phyloP scores from a whole-genome alignment of 2,888 invertebrate species.

The Megaustenia siamemsis region DNA sequence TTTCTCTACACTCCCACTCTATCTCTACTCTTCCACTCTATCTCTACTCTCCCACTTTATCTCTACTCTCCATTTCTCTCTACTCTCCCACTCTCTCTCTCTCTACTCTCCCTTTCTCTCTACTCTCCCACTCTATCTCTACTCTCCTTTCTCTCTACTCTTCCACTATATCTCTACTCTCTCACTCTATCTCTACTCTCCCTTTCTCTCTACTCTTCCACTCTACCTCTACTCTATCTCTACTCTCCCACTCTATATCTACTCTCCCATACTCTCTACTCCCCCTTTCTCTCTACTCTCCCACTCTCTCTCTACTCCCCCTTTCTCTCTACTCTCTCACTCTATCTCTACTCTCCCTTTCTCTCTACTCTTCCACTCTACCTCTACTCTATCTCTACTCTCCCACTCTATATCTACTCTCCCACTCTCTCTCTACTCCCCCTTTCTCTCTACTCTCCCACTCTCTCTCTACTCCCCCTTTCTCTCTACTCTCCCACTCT shows the following conservation, averaged over 20 bases:
- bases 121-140: background rate
- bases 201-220: background rate
- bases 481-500: too few species aligned
- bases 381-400: background rate
- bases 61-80: background rate
- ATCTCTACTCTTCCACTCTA: background rate
- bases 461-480: background rate
- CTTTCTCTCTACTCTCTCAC: too few species aligned
- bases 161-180: background rate
- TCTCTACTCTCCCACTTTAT: background rate
- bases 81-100: background rate
- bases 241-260: too few species aligned
- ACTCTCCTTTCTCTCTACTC: background rate
- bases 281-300: too few species aligned
- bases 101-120: background rate
- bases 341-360: too few species aligned
- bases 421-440: background rate
- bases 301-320: too few species aligned
- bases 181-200: background rate
- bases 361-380: background rate
- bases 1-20: background rate
- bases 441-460: background rate
- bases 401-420: background rate
- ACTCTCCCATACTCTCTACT: too few species aligned
- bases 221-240: too few species aligned